Evolutionary conservation across 2,888 invertebrate genomes (phyloP).

Genomic region (Bombyx huttoni): DNA sequence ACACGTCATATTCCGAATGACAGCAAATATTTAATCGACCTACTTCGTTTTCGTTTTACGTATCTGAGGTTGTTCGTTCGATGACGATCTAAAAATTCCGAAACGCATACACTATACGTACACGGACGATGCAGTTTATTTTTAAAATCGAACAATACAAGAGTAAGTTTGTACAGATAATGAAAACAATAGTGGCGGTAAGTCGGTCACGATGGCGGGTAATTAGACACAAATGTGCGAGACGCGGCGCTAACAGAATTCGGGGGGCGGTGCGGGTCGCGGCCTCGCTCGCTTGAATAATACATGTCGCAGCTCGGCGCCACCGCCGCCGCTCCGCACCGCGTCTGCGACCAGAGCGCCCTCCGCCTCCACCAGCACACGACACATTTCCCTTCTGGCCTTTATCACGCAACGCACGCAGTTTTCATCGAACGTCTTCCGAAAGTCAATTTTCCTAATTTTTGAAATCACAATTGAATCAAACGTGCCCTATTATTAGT

Average conservation of each 20-base stretch:
- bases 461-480: too few relatives aligned
- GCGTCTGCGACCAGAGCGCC: not conserved
- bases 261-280: constrained; percentile 58
- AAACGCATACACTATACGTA: not conserved
- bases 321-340: not conserved
- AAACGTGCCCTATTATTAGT: too few relatives aligned
- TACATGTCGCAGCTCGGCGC: constrained; percentile 43
- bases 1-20: not conserved
- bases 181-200: not conserved
- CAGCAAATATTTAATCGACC: not conserved
- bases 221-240: constrained; percentile 43
- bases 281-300: constrained; percentile 50
- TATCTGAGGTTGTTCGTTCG: not conserved
- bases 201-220: constrained; percentile 55
- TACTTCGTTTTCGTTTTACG: not conserved
- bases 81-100: not conserved
- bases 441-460: too few relatives aligned
- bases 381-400: too few relatives aligned
- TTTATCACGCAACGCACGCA: too few relatives aligned
- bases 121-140: not conserved
- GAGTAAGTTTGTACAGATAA: not conserved
- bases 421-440: too few relatives aligned
- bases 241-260: constrained; percentile 46
- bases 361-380: too few relatives aligned
- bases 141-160: not conserved